Base-by-base conservation (phyloP, 2,888 invertebrate genomes). In the Cyaniris semiargus region DNA sequence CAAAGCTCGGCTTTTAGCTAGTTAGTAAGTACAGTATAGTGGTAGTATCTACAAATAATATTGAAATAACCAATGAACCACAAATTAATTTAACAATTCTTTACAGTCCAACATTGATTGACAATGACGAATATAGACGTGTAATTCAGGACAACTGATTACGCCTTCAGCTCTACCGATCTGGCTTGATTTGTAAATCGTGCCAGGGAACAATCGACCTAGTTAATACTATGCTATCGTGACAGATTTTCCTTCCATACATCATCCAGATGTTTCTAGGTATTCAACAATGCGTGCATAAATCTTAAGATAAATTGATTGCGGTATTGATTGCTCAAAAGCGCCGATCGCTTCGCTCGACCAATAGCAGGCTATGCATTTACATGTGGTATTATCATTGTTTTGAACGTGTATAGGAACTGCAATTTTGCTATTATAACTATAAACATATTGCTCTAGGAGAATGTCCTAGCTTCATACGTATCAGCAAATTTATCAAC, bases 261-360 rank as follows among this genome's bases (percentile, higher is more conserved):
- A 85, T 86, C 83, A 85, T 85, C 81, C 80, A 82, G 83, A 84
- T 89, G 86, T 89, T 89, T 89, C 86, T 84, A 79, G 83, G 87
- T 87, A 89, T 88, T 81, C 81, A 88, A 89, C 90, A 90, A 89
- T 90, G 85, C 82, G 84, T 84, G 85, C 86, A 86, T 91, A 89
- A 91, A 91, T 91, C 89, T 86, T 83, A 82, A 85, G 88, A 88
- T 91, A 86, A 88, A 91, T 90, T 86, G 86, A 87, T 85, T 83
- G 83, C 88, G 88, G 88, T 84, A 81, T 83, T 76, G 76, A 76
- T 70, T 31, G 76, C 15, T 76, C 71, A 71, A 70, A 70, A 70
- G 70, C n/a, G 38, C 70, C 71, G 70, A 71, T 70, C 53, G 70
- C 70, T 31, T 76, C 34, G 27, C 70, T 70, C 53, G 27, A 34